Evolutionary conservation across 2,797 vertebrate species (phyloP), one percentile per base, ranked within the genome.

Genomic region (Myotis findleyi): DNA sequence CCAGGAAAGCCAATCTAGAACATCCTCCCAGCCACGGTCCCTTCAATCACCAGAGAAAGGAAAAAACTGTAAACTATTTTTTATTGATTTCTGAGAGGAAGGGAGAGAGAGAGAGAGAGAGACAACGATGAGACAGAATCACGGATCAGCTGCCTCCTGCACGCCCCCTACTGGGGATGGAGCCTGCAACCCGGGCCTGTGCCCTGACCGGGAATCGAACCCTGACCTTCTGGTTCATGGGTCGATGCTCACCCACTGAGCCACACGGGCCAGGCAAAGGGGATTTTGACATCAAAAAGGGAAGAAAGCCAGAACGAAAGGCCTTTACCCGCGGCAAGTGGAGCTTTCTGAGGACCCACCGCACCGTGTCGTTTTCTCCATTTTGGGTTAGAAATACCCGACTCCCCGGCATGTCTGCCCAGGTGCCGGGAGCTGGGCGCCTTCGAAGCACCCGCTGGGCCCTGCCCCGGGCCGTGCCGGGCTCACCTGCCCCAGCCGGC

Each of bases 31-130:
- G 13, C 51, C 33, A 38, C 38, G 13, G 69, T 25, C 17, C 77
- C n/a, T 66, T 77, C 25, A 5, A 44, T 57, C 80, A 81, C 21
- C n/a, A 72, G 33, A 88, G 73, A 83, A 90, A 51, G 82, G 72
- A 68, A 49, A 53, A 1, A 49, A 4, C 14, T 49, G 3, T 13
- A 49, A 49, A 49, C 47, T 49, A 49, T 14, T 49, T 49, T 49
- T 49, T 49, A 49, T 49, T 49, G 47, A 49, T 49, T 13, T 13
- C 47, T 13, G 12, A 49, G 47, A 13, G 47, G 47, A 14, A 49
- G 47, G 3, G 47, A 13, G 47, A 47, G 47, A 13, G 47, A 49
- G 44, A 47, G 44, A 10, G 44, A 11, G 44, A 47, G 44, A 11
- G 44, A 47, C 11, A 12, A 47, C 3, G 4, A 49, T 49, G 47